These are phyloP conservation scores for Dyspetes luteomarginatus DNA, from an alignment of 2,888 invertebrate species.

Conservation along the genomic window DNA sequence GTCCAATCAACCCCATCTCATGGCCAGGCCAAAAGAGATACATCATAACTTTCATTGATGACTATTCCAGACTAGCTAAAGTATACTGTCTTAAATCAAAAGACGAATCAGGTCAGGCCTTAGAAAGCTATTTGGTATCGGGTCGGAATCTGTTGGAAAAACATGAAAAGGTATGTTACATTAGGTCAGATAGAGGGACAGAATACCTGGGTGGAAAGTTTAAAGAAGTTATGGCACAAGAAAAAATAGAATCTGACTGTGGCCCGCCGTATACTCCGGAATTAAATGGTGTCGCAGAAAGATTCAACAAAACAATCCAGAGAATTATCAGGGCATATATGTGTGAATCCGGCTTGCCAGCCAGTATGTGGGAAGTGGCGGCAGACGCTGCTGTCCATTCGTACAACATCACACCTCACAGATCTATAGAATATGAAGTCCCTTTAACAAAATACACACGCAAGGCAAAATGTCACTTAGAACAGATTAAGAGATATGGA, in stretches of 20 bases:
- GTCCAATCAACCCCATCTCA: conserved; percentile 62
- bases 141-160: conserved; percentile 56
- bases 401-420: conserved; percentile 66
- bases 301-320: conserved; percentile 62
- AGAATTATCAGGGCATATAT: conserved; percentile 58
- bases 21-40: conserved; percentile 57
- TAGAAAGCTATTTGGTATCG: conserved; percentile 66
- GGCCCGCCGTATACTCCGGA: conserved; percentile 61
- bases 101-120: conserved; percentile 65
- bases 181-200: conserved; percentile 22
- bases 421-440: conserved; percentile 56
- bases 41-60: conserved; percentile 63
- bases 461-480: conserved; percentile 48
- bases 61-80: conserved; percentile 64
- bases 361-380: conserved; percentile 66
- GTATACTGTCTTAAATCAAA: conserved; percentile 64
- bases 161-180: conserved; percentile 19
- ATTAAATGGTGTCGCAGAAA: conserved; percentile 64
- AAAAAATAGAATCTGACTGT: conserved; percentile 30
- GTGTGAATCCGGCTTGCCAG: conserved; percentile 61
- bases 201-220: conserved; percentile 27
- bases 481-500: conserved; percentile 59
- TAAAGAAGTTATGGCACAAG: conserved; percentile 18
- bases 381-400: conserved; percentile 62
- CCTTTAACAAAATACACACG: conserved; percentile 60